Base-by-base conservation (phyloP, 23 tunicate species). In the Aplidium turbinatum region DNA sequence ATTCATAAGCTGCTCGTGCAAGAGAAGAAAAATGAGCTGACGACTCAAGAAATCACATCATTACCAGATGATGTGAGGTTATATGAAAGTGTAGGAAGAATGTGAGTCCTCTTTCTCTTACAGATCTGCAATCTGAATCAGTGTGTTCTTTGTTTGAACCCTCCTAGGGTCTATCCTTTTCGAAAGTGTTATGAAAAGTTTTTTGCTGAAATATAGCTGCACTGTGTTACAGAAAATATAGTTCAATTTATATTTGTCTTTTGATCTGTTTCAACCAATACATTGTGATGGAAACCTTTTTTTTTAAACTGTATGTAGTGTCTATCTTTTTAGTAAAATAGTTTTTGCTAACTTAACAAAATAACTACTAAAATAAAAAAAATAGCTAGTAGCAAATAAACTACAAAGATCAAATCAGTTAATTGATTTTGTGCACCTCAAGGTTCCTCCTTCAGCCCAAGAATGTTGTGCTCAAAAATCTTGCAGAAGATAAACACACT, bases 51-150 rank as follows among this genome's bases (percentile, higher is more conserved):
- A 78, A 58, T 90, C 23, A 7, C 53, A 0, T 33, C 63, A 4
- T 35, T 79, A 39, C 90, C 90, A 18, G 73, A 63, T 38, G 85
- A 84, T 31, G 69, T 87, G 42, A 83, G 55, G 33, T 42, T 83
- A 0, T 90, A 42, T 61, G 78, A 80, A 61, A 78, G 86, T 36
- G 89, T 83, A 32, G 97, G 97, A 42, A 58, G 97, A 90, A 80
- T 80, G 97, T 84, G 31, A 81, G 87, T 36, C 4, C n/a, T 65
- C 3, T 11, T 48, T 35, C 23, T 5, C 6, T 60, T 16, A 13
- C 19, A 54, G 21, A 16, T 16, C 48, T 42, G 9, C 16, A 9
- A 9, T 42, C 9, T 9, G 16, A 9, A 9, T 42, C 16, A 9
- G 16, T 9, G 16, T 42, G 48, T 42, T 9, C 9, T 42, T 42